phyloP scores from a whole-genome alignment of 2,797 vertebrate genomes.

The Anabacerthia variegaticeps region DNA sequence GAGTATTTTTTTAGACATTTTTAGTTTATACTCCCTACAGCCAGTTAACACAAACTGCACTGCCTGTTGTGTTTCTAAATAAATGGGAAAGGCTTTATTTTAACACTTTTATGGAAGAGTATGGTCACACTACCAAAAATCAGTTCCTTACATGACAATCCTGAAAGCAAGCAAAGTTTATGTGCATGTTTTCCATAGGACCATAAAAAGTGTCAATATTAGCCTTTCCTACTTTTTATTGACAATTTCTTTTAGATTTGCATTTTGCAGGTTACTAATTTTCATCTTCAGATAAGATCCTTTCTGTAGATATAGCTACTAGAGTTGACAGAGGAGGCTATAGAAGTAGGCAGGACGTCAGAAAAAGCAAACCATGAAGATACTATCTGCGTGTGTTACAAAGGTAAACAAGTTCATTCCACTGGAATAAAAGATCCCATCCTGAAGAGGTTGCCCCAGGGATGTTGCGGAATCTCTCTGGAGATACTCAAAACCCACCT shows the following conservation, averaged over 20 bases:
- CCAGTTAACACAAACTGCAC: not conserved
- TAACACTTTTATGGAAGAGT: not conserved
- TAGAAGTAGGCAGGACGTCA: not conserved
- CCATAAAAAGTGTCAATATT: accelerated
- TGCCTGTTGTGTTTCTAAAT: not conserved
- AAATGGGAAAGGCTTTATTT: not conserved
- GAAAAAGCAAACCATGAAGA: not conserved
- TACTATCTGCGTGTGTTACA: not conserved
- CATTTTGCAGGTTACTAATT: not conserved
- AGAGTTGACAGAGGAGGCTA: not conserved
- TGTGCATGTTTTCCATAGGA: not conserved
- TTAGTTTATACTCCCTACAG: not conserved
- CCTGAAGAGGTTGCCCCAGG: not conserved
- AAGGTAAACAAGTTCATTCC: not conserved
- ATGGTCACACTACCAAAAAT: not conserved
- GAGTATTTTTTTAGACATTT: not conserved
- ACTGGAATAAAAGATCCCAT: not conserved
- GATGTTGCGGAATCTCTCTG: not conserved
- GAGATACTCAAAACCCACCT: not conserved
- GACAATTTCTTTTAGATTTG: not conserved
- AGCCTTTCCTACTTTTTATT: not conserved
- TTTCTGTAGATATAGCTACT: not conserved
- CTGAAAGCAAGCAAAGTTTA: not conserved
- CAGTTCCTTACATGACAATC: not conserved
- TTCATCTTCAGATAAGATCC: not conserved